A percentile compares a stretch with the other conserved stretches of the same genome.
phyloP scores from a whole-genome alignment of 1,140 invertebrate genomes.

The Drosophila novamexicana region DNA sequence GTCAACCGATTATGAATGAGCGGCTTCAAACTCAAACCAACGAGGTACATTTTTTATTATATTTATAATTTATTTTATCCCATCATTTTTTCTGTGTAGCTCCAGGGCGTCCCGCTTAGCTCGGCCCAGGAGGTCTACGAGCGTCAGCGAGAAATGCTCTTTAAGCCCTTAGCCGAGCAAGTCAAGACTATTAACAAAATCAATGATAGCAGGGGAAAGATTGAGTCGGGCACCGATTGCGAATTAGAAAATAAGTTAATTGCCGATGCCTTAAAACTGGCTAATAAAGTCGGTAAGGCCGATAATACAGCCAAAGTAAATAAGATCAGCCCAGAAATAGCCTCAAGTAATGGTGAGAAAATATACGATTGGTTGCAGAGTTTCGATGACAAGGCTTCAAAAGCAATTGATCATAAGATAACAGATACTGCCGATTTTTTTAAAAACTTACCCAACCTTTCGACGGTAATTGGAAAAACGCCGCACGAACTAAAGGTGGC shows the following conservation, averaged over 20 bases:
- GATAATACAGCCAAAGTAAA: neutral
- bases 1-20: neutral
- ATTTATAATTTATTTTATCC: neutral
- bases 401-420: neutral
- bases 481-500: neutral
- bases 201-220: neutral
- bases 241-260: constrained; percentile 2
- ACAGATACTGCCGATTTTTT: constrained; percentile 16
- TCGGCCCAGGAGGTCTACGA: neutral
- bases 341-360: neutral
- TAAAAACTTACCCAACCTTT: neutral
- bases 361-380: constrained; percentile 7
- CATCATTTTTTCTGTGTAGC: neutral
- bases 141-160: neutral
- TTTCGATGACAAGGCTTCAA: neutral
- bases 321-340: neutral
- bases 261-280: neutral
- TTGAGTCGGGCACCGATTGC: neutral
- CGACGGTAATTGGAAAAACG: neutral
- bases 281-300: neutral
- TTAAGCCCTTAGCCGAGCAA: neutral
- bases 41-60: neutral
- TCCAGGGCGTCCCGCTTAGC: neutral
- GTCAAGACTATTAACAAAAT: neutral
- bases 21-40: neutral